These are phyloP conservation scores for Diploscapter pachys DNA, from an alignment of 1,140 invertebrate species.

Conservation along the genomic window DNA sequence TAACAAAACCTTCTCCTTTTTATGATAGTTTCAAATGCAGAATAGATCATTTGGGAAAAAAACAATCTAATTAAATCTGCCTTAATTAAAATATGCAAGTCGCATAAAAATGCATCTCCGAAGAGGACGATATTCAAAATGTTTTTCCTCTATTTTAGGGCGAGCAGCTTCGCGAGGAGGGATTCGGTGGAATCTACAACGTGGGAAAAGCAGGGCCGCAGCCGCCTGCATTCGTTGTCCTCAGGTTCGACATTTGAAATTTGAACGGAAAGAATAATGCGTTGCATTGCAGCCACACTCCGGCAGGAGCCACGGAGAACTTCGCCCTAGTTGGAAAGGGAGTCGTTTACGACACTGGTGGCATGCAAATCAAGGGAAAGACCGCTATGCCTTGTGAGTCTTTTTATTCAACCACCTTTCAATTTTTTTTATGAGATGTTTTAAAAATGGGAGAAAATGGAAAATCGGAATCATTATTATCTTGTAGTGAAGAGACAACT, in stretches of 20 bases:
- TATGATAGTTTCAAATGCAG: too few species aligned
- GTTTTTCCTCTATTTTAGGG: slow-evolving; percentile 42
- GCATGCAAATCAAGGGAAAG: slow-evolving; percentile 82
- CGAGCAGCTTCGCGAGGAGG: slow-evolving; percentile 43
- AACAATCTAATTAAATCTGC: not conserved
- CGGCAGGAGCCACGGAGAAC: slow-evolving; percentile 60
- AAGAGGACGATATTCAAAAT: not conserved
- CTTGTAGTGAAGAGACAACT: not conserved
- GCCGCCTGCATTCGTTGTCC: slow-evolving; percentile 75
- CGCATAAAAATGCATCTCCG: not conserved
- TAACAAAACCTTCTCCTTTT: not conserved
- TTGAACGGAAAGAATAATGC: slow-evolving; percentile 65
- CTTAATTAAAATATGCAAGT: not conserved
- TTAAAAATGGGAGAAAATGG: not conserved
- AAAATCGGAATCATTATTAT: slow-evolving; percentile 3
- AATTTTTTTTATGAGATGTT: not conserved
- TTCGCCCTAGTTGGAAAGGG: slow-evolving; percentile 87
- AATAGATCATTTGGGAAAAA: not conserved
- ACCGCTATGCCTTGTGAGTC: slow-evolving; percentile 49
- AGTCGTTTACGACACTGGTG: slow-evolving; percentile 88
- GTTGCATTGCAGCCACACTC: not conserved
- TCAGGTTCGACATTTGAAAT: slow-evolving; percentile 67
- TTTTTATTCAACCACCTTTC: not conserved
- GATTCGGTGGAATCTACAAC: slow-evolving; percentile 71
- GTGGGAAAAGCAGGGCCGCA: slow-evolving; percentile 76